Base-by-base conservation (phyloP, 1,140 invertebrate genomes). In the Micrasema longulum region DNA sequence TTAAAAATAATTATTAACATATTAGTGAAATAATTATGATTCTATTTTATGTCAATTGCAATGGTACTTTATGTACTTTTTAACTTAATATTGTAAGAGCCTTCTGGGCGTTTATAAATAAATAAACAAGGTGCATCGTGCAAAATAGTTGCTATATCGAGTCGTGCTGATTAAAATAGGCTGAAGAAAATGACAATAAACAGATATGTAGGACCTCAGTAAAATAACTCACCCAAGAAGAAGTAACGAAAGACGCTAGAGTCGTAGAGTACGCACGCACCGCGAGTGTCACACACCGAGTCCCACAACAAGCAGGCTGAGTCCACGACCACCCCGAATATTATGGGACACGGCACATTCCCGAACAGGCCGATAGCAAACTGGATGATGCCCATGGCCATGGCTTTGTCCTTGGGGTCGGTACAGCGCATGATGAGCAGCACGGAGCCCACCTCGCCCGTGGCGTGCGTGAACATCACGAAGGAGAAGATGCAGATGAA, bases 301-400 rank as follows among this genome's bases (percentile, higher is more conserved):
- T 95, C 93, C 90, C 95, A 96, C 76, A 96, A 89, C 1, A 95
- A 86, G 84, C 95, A 97, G 0, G 95, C 93, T 1, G 93, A 95
- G 87, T 97, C 95, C 38, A 97, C 93, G 10, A 96, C 92, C 65
- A 93, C 92, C 69, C 95, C 95, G 82, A 97, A 97, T 73, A 97
- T 90, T 77, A 96, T 95, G 12, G 95, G 94, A 84, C 95, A 97
- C 75, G 95, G 95, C 74, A 97, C 94, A 81, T 96, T 97, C 70
- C 95, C 95, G 82, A 97, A 96, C 72, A 97, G 86, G 41, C 95
- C 95, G 76, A 96, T 96, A 55, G 95, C 94, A 83, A 95, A 96
- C 79, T 96, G 94, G 81, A 97, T 95, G 69, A 97, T 89, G 12
- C 95, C 95, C 77, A 97, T 88, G 57, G 95, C 95, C 94, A 97